Evolutionary conservation across 92 coral and sea anemone genomes (phyloP).

Genomic region (Anthopleura xanthogrammica): DNA sequence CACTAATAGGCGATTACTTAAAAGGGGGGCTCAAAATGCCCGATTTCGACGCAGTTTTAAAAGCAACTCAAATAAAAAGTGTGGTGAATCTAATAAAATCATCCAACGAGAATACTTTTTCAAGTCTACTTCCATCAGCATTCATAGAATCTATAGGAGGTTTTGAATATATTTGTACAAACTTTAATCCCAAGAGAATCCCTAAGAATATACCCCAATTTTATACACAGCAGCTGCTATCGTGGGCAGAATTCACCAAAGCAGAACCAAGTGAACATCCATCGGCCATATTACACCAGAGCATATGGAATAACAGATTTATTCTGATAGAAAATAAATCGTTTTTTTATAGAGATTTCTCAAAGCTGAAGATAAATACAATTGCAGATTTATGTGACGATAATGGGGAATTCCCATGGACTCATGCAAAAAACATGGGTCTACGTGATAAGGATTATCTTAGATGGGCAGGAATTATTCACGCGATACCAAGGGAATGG

Average conservation of each 20-base stretch:
- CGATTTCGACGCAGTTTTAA: conserved; percentile 22
- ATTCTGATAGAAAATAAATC: neutral
- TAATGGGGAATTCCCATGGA: neutral
- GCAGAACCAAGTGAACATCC: neutral
- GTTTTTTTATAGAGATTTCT: neutral
- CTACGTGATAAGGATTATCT: neutral
- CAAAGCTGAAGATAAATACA: neutral
- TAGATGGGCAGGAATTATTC: neutral
- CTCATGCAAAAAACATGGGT: neutral
- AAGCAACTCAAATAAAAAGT: conserved; percentile 25
- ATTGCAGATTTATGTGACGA: neutral
- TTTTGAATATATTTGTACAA: neutral
- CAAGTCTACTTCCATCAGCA: neutral
- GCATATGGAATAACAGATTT: neutral
- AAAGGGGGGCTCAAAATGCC: conserved; percentile 24
- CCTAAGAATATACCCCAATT: neutral
- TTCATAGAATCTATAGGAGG: conserved; percentile 16
- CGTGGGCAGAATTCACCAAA: neutral
- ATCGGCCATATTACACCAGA: neutral
- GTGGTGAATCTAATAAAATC: conserved; percentile 5
- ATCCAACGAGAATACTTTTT: neutral
- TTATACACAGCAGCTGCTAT: neutral
- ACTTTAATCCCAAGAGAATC: conserved; percentile 18
- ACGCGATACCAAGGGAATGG: neutral
- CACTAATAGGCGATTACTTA: conserved; percentile 11